A percentile compares a stretch with the other conserved stretches of the same genome.
phyloP scores from a whole-genome alignment of 2,888 invertebrate species.

The Trichopria drosophilae region DNA sequence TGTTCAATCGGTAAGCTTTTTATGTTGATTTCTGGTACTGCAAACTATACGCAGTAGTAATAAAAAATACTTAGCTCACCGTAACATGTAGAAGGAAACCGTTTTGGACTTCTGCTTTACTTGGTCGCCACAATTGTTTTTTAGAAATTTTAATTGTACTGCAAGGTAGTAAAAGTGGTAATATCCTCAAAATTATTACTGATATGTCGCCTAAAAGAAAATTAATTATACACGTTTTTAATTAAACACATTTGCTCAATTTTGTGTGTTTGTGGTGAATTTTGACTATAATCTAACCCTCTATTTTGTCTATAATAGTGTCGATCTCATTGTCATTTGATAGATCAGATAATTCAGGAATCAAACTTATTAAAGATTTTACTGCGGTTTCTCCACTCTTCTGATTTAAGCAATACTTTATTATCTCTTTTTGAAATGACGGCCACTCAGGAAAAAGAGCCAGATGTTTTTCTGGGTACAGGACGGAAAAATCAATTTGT shows the following conservation, averaged over 20 bases:
- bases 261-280: too few species aligned
- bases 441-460: not conserved
- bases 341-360: not conserved
- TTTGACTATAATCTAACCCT: too few species aligned
- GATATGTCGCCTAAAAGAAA: too few species aligned
- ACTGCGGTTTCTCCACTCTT: slow-evolving; percentile 1
- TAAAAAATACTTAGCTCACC: slow-evolving; percentile 12
- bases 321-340: not conserved
- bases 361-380: slow-evolving; percentile 1
- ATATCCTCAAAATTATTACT: slow-evolving; percentile 7
- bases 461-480: not conserved
- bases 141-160: slow-evolving; percentile 6
- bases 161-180: slow-evolving; percentile 11
- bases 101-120: too few species aligned
- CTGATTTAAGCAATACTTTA: not conserved
- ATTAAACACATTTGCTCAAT: too few species aligned
- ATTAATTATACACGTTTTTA: too few species aligned
- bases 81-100: slow-evolving; percentile 27
- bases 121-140: slow-evolving; percentile 11
- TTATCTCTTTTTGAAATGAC: slow-evolving; percentile 3
- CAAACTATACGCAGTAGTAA: too few species aligned
- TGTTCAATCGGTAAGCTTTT: too few species aligned
- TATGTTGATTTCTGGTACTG: too few species aligned
- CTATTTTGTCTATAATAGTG: not conserved
- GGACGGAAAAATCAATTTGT: slow-evolving; percentile 4